Percentiles rank a stretch among this genome's conserved stretches.
These are phyloP conservation scores for Tympanoctomys barrerae DNA, from an alignment of 2,797 vertebrate species.

Conservation along the genomic window DNA sequence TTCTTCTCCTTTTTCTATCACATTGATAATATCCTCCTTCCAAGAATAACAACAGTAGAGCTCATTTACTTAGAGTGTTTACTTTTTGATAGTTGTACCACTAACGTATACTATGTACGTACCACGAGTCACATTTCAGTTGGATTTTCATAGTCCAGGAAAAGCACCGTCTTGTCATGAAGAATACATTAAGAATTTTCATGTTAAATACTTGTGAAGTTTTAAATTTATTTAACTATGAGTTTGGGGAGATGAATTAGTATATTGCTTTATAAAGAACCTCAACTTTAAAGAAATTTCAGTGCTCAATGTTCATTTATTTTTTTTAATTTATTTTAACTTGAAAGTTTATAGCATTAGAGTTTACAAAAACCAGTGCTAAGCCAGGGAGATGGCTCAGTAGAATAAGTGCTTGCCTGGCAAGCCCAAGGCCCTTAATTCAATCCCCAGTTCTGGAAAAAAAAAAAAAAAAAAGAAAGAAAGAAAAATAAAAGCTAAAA, in stretches of 20 bases:
- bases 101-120: background rate
- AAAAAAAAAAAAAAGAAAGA: too few species aligned
- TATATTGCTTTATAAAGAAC: background rate
- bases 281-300: background rate
- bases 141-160: constrained; percentile 16
- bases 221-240: background rate
- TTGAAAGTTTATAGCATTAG: background rate
- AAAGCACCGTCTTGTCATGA: background rate
- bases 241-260: background rate
- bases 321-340: background rate
- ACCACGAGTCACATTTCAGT: background rate
- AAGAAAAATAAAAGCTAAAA: background rate
- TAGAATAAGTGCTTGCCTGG: too few species aligned
- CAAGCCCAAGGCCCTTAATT: too few species aligned
- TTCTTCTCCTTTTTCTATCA: background rate
- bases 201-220: background rate
- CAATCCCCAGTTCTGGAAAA: too few species aligned
- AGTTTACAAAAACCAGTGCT: background rate
- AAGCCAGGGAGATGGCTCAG: too few species aligned
- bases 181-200: background rate
- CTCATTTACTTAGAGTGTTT: background rate
- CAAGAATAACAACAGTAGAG: background rate
- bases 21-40: background rate
- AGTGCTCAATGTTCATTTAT: background rate
- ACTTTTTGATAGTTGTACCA: background rate